Percentiles rank a stretch among this genome's conserved stretches.
Evolutionary conservation across 1,140 invertebrate species (phyloP).

Genomic region (Hycleus phaleratus): DNA sequence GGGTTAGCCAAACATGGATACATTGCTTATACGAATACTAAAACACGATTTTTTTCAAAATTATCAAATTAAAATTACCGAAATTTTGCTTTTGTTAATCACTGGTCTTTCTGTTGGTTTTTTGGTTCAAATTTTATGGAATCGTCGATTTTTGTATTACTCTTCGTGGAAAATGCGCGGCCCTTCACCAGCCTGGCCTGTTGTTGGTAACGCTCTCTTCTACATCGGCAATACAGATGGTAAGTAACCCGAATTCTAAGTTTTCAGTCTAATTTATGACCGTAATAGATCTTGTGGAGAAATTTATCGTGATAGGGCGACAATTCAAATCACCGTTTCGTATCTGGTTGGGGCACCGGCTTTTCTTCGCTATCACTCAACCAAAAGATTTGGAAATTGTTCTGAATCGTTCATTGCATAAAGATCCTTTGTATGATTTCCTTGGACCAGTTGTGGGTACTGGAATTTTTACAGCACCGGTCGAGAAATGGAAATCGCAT

Average conservation of each 20-base stretch:
- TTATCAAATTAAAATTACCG: no score
- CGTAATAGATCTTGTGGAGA: constrained; percentile 3
- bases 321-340: not conserved
- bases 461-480: constrained; percentile 13
- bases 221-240: not conserved
- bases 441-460: constrained; percentile 2
- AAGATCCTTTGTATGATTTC: not conserved
- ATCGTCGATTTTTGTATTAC: not conserved
- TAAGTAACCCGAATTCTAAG: not conserved
- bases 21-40: no score
- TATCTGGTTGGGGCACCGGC: constrained; percentile 3
- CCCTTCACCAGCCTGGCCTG: not conserved
- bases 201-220: not conserved
- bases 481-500: constrained; percentile 23
- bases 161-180: not conserved
- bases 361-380: not conserved
- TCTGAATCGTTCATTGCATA: constrained; percentile 2
- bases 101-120: no score
- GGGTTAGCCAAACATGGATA: no score
- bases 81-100: no score
- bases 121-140: not conserved
- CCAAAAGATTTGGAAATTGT: constrained; percentile 8
- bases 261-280: no score
- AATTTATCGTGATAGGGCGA: not conserved
- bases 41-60: no score